phyloP scores from a whole-genome alignment of 2,113 vertebrate species.

The Campylorhamphus procurvoides region DNA sequence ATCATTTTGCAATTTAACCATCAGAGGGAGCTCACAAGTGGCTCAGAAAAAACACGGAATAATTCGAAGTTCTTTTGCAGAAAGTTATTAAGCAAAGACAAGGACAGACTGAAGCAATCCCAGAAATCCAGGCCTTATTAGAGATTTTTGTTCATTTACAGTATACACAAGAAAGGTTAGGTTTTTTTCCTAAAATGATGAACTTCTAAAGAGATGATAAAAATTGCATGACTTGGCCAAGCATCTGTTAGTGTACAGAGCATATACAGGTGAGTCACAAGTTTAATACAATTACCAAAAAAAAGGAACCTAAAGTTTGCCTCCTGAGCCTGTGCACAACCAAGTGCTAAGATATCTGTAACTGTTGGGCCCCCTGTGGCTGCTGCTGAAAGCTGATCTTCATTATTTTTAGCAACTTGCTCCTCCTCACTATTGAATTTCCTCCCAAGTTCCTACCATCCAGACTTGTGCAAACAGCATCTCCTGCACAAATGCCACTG shows the following conservation, averaged over 20 bases:
- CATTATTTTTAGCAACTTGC: conserved; percentile 47
- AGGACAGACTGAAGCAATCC: neutral
- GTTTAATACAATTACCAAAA: neutral
- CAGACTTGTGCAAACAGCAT: conserved; percentile 27
- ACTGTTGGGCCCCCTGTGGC: neutral
- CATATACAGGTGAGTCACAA: neutral
- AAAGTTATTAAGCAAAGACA: neutral
- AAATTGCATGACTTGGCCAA: neutral
- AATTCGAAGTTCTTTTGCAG: neutral
- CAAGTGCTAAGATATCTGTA: neutral
- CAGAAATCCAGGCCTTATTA: neutral
- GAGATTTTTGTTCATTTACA: neutral
- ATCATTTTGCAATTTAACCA: conserved; percentile 4
- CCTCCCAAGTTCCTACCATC: neutral
- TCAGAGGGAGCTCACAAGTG: conserved; percentile 45
- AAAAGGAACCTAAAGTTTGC: neutral
- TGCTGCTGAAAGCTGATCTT: neutral
- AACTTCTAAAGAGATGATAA: neutral
- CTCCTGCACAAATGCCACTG: neutral
- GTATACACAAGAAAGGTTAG: neutral
- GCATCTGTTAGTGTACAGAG: neutral
- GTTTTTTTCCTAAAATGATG: neutral
- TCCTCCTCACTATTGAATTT: conserved; percentile 46
- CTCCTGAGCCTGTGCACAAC: neutral
- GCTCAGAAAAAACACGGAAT: neutral